These are phyloP conservation scores for Podocnemis expansa DNA, from an alignment of 2,113 vertebrate genomes.

Conservation along the genomic window DNA sequence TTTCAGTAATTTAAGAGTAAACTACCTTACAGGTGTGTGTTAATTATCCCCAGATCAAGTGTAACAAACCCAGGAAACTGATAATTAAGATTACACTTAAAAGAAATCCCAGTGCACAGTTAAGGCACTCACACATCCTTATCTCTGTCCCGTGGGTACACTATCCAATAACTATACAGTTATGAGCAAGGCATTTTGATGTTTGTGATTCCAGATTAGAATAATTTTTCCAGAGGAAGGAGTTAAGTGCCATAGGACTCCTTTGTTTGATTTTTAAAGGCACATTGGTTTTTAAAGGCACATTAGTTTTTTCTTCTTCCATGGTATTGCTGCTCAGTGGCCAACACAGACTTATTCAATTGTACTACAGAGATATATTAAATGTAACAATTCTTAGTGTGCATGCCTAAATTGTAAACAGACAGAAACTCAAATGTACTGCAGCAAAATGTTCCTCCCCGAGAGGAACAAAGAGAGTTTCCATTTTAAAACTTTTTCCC, in stretches of 20 bases:
- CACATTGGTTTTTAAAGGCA: conserved; percentile 8
- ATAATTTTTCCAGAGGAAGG: too few relatives aligned
- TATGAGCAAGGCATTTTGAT: accelerated
- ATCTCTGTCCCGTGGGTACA: not conserved
- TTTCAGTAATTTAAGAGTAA: not conserved
- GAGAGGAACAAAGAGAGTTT: conserved; percentile 18
- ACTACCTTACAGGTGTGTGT: not conserved
- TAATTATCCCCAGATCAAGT: not conserved
- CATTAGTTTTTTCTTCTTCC: not conserved
- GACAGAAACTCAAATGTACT: not conserved
- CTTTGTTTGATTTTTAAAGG: too few relatives aligned
- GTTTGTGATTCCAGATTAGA: not conserved
- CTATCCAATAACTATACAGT: accelerated
- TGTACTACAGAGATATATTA: not conserved
- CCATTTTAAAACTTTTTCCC: not conserved
- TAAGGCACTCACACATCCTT: accelerated
- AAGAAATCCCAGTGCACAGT: accelerated
- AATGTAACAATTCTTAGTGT: not conserved
- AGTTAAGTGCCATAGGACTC: too few relatives aligned
- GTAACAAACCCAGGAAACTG: not conserved
- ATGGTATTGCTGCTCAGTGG: not conserved
- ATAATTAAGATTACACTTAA: not conserved
- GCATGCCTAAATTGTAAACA: conserved; percentile 1
- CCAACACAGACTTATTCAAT: not conserved
- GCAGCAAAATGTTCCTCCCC: not conserved